Evolutionary conservation across 2,888 invertebrate genomes (phyloP).

Genomic region (Tyria jacobaeae): DNA sequence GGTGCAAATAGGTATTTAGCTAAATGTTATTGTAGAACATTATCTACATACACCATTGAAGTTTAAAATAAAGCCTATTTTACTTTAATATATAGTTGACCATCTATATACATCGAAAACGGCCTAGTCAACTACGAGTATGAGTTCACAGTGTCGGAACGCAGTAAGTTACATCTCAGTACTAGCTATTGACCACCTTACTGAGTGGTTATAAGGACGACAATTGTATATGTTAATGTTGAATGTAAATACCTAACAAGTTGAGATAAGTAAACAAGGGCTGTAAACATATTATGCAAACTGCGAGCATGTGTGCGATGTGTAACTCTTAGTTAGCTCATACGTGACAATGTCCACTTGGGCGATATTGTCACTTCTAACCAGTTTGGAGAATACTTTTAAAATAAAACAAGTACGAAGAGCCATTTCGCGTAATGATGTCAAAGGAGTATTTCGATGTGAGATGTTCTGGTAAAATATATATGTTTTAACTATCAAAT

Average conservation of each 20-base stretch:
- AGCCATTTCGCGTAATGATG: neutral
- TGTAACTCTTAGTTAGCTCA: constrained; percentile 24
- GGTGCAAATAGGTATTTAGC: too few relatives aligned
- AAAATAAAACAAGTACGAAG: neutral
- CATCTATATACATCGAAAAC: neutral
- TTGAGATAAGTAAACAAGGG: constrained; percentile 31
- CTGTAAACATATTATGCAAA: constrained; percentile 47
- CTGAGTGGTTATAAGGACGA: neutral
- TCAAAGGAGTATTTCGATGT: neutral
- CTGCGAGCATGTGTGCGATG: constrained; percentile 35
- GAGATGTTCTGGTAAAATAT: neutral
- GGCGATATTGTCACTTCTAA: constrained; percentile 33
- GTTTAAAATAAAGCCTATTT: neutral
- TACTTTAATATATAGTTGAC: neutral
- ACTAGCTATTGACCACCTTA: constrained; percentile 9
- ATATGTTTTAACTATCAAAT: too few relatives aligned
- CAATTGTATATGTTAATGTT: neutral
- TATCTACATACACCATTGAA: neutral
- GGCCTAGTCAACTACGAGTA: neutral
- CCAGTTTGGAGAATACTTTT: neutral
- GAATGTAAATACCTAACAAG: constrained; percentile 26
- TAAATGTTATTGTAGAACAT: too few relatives aligned
- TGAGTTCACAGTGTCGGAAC: neutral
- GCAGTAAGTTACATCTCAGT: neutral
- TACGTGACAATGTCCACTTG: constrained; percentile 34